phyloP scores from a whole-genome alignment of 2,888 invertebrate species.

The Dynastes maya region DNA sequence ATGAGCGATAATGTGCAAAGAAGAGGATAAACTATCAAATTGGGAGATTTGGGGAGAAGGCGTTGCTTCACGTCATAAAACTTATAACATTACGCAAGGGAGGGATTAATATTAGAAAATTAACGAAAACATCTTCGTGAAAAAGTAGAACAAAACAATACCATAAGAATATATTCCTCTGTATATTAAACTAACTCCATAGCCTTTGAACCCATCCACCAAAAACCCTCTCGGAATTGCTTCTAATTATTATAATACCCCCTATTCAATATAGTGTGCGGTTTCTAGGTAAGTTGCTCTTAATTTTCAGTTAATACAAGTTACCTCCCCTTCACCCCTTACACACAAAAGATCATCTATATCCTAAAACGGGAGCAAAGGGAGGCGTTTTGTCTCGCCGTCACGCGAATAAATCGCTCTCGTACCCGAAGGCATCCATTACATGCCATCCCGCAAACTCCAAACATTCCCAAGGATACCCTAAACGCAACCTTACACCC shows the following conservation, averaged over 20 bases:
- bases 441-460: conserved; percentile 5
- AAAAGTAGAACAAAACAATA: background rate
- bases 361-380: background rate
- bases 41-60: too few species aligned
- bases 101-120: too few species aligned
- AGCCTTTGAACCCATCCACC: too few species aligned
- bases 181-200: too few species aligned
- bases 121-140: too few species aligned
- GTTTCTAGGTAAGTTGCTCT: conserved; percentile 19
- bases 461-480: background rate
- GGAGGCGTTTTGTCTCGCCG: conserved; percentile 7
- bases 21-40: too few species aligned
- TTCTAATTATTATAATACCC: conserved; percentile 29
- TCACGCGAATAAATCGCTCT: conserved; percentile 8
- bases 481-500: too few species aligned
- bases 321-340: background rate
- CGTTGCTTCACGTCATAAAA: too few species aligned
- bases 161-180: too few species aligned
- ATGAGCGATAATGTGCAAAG: too few species aligned
- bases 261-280: conserved; percentile 22
- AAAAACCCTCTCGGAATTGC: background rate
- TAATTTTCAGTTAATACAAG: conserved; percentile 21
- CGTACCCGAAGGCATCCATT: conserved; percentile 18
- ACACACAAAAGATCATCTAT: background rate
- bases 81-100: too few species aligned